Percentiles rank a stretch among this genome's conserved stretches.
Evolutionary conservation across 2,797 vertebrate species (phyloP).

Genomic region (Champsocephalus esox): DNA sequence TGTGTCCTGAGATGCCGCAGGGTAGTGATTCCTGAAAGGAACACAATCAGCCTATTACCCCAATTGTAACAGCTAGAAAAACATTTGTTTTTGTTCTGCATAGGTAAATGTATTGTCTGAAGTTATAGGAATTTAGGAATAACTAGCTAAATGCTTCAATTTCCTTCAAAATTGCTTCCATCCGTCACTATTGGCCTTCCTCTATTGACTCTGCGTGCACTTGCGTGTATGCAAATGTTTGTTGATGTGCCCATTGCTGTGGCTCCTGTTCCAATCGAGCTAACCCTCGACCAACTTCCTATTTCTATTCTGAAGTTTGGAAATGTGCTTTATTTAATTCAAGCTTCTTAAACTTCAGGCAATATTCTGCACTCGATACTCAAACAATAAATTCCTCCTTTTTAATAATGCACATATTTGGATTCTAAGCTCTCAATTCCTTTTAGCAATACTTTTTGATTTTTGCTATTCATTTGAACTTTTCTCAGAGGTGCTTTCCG

Average conservation of each 20-base stretch:
- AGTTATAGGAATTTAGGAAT: background rate
- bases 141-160: background rate
- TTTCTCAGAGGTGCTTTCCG: slow-evolving; percentile 2
- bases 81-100: background rate
- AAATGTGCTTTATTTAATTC: background rate
- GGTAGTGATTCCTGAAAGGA: background rate
- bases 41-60: background rate
- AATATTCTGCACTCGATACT: background rate
- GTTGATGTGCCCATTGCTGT: slow-evolving; percentile 16
- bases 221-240: slow-evolving; percentile 17
- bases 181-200: background rate
- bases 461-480: background rate
- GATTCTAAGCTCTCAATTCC: background rate
- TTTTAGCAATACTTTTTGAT: background rate
- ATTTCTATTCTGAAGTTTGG: background rate
- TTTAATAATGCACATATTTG: background rate
- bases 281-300: background rate
- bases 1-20: background rate
- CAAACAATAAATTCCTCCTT: background rate
- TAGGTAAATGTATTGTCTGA: background rate
- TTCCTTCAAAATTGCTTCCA: background rate
- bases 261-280: background rate
- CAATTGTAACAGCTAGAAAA: background rate
- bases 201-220: background rate
- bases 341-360: background rate